These are phyloP conservation scores for Zoanthus gigantus DNA, from an alignment of 92 coral and sea anemone species.

Conservation along the genomic window DNA sequence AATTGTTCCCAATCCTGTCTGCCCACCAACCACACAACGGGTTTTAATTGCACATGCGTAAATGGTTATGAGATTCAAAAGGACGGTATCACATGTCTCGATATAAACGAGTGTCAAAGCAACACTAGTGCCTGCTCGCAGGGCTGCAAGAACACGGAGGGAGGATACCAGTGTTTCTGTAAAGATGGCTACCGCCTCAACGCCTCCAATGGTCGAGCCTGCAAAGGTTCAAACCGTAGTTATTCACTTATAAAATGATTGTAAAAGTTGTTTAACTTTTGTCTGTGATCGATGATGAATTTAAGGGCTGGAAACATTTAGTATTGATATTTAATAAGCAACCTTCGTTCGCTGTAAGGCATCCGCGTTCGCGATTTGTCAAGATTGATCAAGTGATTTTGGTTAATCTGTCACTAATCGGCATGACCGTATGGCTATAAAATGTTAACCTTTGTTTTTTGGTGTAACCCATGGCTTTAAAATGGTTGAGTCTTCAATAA, in stretches of 20 bases:
- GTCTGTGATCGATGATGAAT: too few relatives aligned
- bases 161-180: conserved; percentile 33
- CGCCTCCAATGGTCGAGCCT: neutral
- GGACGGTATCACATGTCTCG: conserved; percentile 23
- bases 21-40: conserved; percentile 18
- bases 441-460: too few relatives aligned
- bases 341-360: too few relatives aligned
- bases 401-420: too few relatives aligned
- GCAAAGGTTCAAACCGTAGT: conserved; percentile 6
- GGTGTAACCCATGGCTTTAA: too few relatives aligned
- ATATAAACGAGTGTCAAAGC: conserved; percentile 48
- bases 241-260: neutral
- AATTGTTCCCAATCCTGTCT: conserved; percentile 27
- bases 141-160: conserved; percentile 18
- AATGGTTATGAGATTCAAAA: conserved; percentile 8
- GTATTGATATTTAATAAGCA: too few relatives aligned
- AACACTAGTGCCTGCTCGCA: conserved; percentile 19
- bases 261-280: too few relatives aligned
- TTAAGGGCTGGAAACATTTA: too few relatives aligned
- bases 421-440: too few relatives aligned
- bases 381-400: too few relatives aligned
- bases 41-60: conserved; percentile 28
- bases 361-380: too few relatives aligned
- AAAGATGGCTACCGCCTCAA: conserved; percentile 31
- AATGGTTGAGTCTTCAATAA: too few relatives aligned